These are phyloP conservation scores for Torymus auratus DNA, from an alignment of 2,888 invertebrate genomes.

Conservation along the genomic window DNA sequence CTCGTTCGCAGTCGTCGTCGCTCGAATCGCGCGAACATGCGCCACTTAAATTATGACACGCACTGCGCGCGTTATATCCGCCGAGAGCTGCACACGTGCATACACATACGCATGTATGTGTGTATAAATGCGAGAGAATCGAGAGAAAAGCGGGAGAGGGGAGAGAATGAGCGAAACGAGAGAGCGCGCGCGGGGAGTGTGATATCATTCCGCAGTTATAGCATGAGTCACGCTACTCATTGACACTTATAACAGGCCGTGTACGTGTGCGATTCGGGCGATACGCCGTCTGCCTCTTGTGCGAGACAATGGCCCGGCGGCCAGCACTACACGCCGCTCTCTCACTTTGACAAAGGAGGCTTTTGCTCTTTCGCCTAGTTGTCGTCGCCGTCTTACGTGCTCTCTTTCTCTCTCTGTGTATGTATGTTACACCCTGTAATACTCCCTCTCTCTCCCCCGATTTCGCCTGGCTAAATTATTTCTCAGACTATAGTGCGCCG, in stretches of 20 bases:
- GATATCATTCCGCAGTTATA: slow-evolving; percentile 55
- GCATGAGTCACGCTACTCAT: slow-evolving; percentile 57
- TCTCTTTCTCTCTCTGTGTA: no score
- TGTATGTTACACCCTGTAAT: no score
- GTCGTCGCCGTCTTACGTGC: slow-evolving; percentile 31
- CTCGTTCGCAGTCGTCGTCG: slow-evolving; percentile 27
- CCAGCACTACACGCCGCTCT: slow-evolving; percentile 32
- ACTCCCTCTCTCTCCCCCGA: neutral
- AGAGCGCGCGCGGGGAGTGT: slow-evolving; percentile 14
- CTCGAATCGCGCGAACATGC: slow-evolving; percentile 40
- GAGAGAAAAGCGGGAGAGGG: neutral
- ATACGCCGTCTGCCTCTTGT: slow-evolving; percentile 45
- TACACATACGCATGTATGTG: neutral
- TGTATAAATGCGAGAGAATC: neutral
- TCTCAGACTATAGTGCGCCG: neutral
- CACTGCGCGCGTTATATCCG: slow-evolving; percentile 32
- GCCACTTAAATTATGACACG: slow-evolving; percentile 58
- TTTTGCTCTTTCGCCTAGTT: slow-evolving; percentile 48
- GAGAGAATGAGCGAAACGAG: slow-evolving; percentile 16
- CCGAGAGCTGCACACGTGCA: slow-evolving; percentile 12
- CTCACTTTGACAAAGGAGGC: slow-evolving; percentile 40
- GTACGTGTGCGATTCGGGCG: slow-evolving; percentile 26
- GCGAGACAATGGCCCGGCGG: slow-evolving; percentile 46
- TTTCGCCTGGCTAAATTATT: slow-evolving; percentile 33
- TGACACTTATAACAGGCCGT: slow-evolving; percentile 51